A percentile compares a stretch with the other conserved stretches of the same genome.
Evolutionary conservation across 2,888 invertebrate genomes (phyloP).

Genomic region (Cynaeus angustus): DNA sequence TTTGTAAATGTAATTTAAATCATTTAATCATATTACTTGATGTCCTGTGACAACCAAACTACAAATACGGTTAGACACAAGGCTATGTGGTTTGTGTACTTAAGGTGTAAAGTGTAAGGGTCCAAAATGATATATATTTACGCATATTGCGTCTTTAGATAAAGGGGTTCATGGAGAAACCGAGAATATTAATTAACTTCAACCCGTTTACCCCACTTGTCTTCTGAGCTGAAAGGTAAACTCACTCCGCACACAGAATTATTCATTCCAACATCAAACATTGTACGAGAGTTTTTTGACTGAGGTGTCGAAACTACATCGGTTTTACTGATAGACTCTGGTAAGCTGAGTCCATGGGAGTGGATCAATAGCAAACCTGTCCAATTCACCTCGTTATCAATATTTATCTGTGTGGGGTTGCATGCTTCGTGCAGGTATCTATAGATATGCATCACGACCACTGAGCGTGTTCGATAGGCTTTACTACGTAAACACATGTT

Average conservation of each 20-base stretch:
- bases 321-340: not conserved
- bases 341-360: conserved; percentile 19
- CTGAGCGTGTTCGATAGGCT: conserved; percentile 11
- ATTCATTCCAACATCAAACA: conserved; percentile 38
- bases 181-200: conserved; percentile 56
- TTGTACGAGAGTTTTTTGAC: conserved; percentile 13
- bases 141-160: conserved; percentile 56
- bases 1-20: conserved; percentile 43
- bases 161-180: conserved; percentile 52
- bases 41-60: conserved; percentile 39
- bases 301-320: not conserved
- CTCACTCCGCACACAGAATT: conserved; percentile 31
- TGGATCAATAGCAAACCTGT: conserved; percentile 45
- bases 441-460: conserved; percentile 48
- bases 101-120: conserved; percentile 52
- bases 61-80: conserved; percentile 38
- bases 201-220: conserved; percentile 47
- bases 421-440: conserved; percentile 33
- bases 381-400: conserved; percentile 48
- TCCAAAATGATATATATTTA: conserved; percentile 56
- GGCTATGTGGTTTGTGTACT: conserved; percentile 41
- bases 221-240: conserved; percentile 39
- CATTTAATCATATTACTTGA: conserved; percentile 43
- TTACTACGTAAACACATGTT: conserved; percentile 28
- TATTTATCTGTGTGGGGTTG: conserved; percentile 47